Evolutionary conservation across 2,888 invertebrate species (phyloP), one percentile per base, ranked within the genome.

Genomic region (Trachelus iudaicus): DNA sequence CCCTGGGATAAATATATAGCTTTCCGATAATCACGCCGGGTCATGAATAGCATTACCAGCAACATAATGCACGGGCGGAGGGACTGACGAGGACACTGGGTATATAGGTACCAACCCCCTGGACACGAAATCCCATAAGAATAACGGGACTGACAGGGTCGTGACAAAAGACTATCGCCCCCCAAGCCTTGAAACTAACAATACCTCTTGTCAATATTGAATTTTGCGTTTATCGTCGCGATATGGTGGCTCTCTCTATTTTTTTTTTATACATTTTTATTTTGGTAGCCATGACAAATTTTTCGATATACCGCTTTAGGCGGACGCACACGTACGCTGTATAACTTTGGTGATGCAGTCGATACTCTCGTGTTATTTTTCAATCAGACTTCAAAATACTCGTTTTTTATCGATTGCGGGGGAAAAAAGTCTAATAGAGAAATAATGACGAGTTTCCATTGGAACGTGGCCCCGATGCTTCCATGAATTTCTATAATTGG

Each of bases 381-480:
- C 56, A 56, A 56, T 4, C 56, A 9, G 56, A 56, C 56, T 56
- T 56, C 56, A 56, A 56, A 56, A 56, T 56, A 56, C 23, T 23
- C 23, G 56, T 56, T 56, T 56, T 23, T 6, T 23, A 56, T 23
- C 23, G 23, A 56, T 15, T 40, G 40, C n/a, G 34, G 77, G 78
- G 75, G 34, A 79, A 85, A 85, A 86, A 86, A 87, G 81, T 84
- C 85, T 87, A 88, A 88, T 86, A 85, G 83, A 75, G 77, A 85
- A 88, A 88, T 88, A 87, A 88, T 87, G 84, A 56, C 56, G 56
- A 56, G 56, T 56, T 56, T 23, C 56, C 23, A 56, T 23, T 88
- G 86, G 85, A 86, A 80, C 80, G 82, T 79, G 79, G 85, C 35
- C 3, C 85, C 87, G 87, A 83, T 81, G 78, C 9, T 23, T 1